Conservation (phyloP, 1,140 invertebrate genomes). For the Yoshiicerus persimilis region DNA sequence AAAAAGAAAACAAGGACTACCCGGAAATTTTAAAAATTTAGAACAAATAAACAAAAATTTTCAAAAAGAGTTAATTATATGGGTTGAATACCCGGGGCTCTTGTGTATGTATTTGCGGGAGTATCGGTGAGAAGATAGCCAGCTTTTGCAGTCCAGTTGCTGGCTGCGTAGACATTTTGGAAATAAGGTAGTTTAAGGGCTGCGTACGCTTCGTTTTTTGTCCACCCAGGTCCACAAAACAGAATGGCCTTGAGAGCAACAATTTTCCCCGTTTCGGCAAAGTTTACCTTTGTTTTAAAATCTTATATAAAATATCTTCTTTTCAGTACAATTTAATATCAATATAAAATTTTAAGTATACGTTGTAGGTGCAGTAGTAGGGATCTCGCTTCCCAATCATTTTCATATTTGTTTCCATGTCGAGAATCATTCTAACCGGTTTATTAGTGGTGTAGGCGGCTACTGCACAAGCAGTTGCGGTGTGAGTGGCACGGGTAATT, state of each 20-base stretch:
- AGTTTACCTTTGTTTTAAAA: not conserved
- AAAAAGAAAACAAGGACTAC: too few relatives aligned
- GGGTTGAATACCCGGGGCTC: not conserved
- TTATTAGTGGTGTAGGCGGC: slow-evolving; percentile 62
- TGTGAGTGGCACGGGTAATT: not conserved
- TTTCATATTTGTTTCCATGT: slow-evolving; percentile 68
- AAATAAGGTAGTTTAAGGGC: slow-evolving; percentile 38
- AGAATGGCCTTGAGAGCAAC: not conserved
- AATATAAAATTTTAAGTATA: too few relatives aligned
- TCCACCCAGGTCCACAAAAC: slow-evolving; percentile 61
- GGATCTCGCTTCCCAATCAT: slow-evolving; percentile 65
- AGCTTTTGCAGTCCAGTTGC: slow-evolving; percentile 49
- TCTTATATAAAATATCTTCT: too few relatives aligned
- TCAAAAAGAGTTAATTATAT: too few relatives aligned
- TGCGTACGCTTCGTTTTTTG: slow-evolving; percentile 62
- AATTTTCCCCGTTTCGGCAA: not conserved
- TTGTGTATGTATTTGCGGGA: slow-evolving; percentile 36
- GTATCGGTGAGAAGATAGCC: slow-evolving; percentile 46
- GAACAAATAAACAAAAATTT: too few relatives aligned
- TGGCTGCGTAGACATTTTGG: slow-evolving; percentile 37
- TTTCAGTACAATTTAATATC: not conserved
- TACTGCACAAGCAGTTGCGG: slow-evolving; percentile 63
- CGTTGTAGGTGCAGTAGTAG: slow-evolving; percentile 55
- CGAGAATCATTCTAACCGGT: slow-evolving; percentile 65
- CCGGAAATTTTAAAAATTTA: too few relatives aligned